Conservation (phyloP, 2,888 invertebrate genomes). For the Julus scandinavius region DNA sequence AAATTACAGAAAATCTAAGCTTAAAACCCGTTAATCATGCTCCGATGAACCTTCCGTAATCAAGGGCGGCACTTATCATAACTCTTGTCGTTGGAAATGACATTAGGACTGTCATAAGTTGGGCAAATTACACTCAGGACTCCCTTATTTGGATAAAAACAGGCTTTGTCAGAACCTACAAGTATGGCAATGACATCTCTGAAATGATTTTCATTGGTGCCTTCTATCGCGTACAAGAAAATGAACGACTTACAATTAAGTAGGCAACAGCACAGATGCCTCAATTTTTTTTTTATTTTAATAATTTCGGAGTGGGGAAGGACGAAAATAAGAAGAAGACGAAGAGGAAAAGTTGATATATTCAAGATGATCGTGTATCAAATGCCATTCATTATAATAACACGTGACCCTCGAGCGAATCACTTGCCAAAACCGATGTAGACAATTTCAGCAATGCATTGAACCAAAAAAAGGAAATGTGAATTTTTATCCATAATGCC, state of each 20-base stretch:
- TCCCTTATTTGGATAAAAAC: slow-evolving; percentile 22
- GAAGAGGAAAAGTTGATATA: not conserved
- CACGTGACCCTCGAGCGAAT: slow-evolving; percentile 19
- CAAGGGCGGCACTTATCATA: slow-evolving; percentile 6
- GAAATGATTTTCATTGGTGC: not conserved
- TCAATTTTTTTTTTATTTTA: not conserved
- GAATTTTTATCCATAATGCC: not conserved
- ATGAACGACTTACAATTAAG: slow-evolving; percentile 31
- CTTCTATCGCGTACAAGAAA: not conserved
- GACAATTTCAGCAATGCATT: not conserved
- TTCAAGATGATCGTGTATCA: slow-evolving; percentile 9
- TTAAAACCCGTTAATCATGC: slow-evolving; percentile 22
- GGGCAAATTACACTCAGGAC: not conserved
- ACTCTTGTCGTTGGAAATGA: not conserved
- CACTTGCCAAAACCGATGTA: slow-evolving; percentile 15
- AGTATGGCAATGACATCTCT: not conserved
- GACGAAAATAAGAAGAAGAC: not conserved
- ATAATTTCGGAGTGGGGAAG: not conserved
- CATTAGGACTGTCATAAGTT: slow-evolving; percentile 22
- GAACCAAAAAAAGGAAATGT: not conserved
- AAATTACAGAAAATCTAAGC: slow-evolving; percentile 4
- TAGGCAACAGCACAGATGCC: not conserved
- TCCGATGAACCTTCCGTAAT: not conserved
- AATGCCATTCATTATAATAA: slow-evolving; percentile 22
- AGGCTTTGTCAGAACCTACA: not conserved